Conservation (phyloP, 2,797 vertebrate species). For the Emys orbicularis region DNA sequence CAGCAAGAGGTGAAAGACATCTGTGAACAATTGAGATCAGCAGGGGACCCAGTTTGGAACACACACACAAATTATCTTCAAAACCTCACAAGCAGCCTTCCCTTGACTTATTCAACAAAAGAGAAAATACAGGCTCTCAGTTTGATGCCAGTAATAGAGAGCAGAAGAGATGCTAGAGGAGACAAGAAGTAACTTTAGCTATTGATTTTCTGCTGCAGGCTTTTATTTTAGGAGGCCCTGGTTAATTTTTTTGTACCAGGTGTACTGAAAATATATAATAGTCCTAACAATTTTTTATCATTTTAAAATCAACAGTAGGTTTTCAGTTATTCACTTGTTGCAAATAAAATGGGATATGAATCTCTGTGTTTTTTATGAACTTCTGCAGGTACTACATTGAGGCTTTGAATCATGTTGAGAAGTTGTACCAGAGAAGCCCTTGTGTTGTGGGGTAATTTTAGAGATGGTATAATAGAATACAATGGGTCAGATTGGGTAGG, state of each 20-base stretch:
- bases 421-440: background rate
- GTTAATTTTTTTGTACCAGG: background rate
- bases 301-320: background rate
- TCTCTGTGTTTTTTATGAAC: background rate
- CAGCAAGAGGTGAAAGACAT: background rate
- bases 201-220: background rate
- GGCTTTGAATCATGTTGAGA: background rate
- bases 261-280: background rate
- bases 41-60: background rate
- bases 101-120: background rate
- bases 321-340: background rate
- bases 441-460: background rate
- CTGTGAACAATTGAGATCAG: background rate
- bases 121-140: background rate
- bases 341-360: background rate
- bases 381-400: background rate
- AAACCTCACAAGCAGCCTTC: background rate
- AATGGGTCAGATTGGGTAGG: background rate
- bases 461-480: background rate
- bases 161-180: background rate
- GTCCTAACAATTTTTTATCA: background rate
- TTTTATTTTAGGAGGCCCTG: background rate
- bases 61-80: rapidly evolving
- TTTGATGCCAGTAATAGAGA: rapidly evolving
- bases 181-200: background rate